These are phyloP conservation scores for Orycteropus afer DNA, from an alignment of 2,113 vertebrate species.

Conservation along the genomic window DNA sequence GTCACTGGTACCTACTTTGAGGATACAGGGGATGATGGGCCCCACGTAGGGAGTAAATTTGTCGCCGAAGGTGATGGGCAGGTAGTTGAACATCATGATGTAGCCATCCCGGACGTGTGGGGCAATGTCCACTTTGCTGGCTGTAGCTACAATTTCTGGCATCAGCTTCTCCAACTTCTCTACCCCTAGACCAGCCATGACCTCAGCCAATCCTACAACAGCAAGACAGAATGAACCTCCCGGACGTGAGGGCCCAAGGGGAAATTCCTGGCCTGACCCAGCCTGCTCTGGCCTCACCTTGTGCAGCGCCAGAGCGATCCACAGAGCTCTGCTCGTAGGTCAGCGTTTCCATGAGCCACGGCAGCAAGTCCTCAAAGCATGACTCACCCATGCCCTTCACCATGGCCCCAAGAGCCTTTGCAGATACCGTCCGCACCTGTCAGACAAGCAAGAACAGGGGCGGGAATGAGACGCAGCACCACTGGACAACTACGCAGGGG, in stretches of 20 bases:
- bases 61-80: slow-evolving; percentile 98
- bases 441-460: background rate
- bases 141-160: slow-evolving; percentile 98
- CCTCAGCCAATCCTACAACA: slow-evolving; percentile 94
- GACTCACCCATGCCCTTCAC: slow-evolving; percentile 99
- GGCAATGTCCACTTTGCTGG: slow-evolving; percentile 97
- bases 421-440: slow-evolving; percentile 97
- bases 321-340: slow-evolving; percentile 99
- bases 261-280: background rate
- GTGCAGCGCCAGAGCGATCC: slow-evolving; percentile 97
- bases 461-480: background rate
- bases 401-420: slow-evolving; percentile 98
- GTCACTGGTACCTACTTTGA: slow-evolving; percentile 91
- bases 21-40: slow-evolving; percentile 98
- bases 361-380: slow-evolving; percentile 96
- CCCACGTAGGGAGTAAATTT: slow-evolving; percentile 98
- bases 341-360: slow-evolving; percentile 98
- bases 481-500: background rate
- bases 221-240: background rate
- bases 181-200: slow-evolving; percentile 97
- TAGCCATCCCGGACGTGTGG: slow-evolving; percentile 99
- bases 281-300: slow-evolving; percentile 86
- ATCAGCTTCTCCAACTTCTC: slow-evolving; percentile 99
- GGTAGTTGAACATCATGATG: slow-evolving; percentile 99
- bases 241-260: background rate